Conservation (phyloP, 2,888 invertebrate species). For the Spatulosminthurus flaviceps region DNA sequence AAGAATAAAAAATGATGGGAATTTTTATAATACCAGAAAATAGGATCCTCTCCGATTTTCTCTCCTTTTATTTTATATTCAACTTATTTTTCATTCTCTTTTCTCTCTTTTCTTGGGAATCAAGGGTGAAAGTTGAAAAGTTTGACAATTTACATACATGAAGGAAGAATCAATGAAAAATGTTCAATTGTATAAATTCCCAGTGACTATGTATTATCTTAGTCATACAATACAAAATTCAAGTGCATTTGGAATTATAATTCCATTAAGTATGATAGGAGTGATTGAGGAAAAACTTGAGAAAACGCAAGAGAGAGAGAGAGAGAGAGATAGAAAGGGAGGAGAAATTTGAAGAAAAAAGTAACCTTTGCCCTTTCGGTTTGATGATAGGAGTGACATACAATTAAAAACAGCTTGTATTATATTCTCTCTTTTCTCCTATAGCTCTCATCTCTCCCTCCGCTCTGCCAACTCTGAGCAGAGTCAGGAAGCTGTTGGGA, state of each 20-base stretch:
- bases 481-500: background rate
- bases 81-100: no score
- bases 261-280: background rate
- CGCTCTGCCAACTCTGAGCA: background rate
- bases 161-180: no score
- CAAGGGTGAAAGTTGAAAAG: no score
- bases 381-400: slow-evolving; percentile 24
- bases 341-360: background rate
- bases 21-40: no score
- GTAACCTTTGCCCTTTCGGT: slow-evolving; percentile 32
- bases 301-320: background rate
- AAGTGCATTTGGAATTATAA: background rate
- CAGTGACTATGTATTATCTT: no score
- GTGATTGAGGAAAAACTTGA: background rate
- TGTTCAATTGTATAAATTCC: no score
- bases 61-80: no score
- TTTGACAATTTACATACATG: no score
- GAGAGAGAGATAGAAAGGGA: background rate
- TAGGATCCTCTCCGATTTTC: no score
- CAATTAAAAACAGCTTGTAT: slow-evolving; percentile 18
- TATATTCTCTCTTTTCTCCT: no score
- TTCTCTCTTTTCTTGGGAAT: no score
- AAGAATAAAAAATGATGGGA: no score
- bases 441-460: background rate
- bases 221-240: background rate